Conservation (phyloP, 2,888 invertebrate species). For the Nasonovia ribisnigri region DNA sequence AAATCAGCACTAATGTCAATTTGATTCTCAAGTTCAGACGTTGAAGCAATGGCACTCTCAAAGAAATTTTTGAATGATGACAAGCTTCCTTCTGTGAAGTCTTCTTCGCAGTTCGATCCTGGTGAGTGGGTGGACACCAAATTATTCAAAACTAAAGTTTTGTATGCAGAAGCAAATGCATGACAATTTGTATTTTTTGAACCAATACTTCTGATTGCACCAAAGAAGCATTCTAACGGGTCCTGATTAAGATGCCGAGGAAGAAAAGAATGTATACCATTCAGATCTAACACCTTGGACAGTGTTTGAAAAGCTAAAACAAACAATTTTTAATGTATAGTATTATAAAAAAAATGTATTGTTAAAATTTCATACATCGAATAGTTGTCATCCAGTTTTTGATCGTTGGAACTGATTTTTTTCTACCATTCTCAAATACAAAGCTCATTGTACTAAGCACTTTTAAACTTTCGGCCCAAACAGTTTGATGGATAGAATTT, state of each 20-base stretch:
- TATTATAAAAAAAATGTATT: neutral
- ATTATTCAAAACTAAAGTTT: constrained; percentile 16
- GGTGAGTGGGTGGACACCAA: neutral
- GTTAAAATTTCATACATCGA: neutral
- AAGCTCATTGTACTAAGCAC: neutral
- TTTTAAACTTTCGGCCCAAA: neutral
- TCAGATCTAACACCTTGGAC: neutral
- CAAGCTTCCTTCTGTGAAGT: too few species aligned
- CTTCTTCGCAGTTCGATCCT: neutral
- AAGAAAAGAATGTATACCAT: neutral
- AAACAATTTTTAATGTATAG: neutral
- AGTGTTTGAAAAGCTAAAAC: constrained; percentile 23
- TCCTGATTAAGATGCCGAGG: neutral
- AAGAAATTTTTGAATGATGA: neutral
- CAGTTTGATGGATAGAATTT: neutral
- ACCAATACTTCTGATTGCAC: neutral
- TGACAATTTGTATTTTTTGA: constrained; percentile 11
- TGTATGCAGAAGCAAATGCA: neutral
- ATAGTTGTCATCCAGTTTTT: constrained; percentile 1
- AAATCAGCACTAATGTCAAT: neutral
- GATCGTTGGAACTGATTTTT: neutral
- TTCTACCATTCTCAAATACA: neutral
- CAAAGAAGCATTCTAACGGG: neutral
- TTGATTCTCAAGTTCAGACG: neutral
- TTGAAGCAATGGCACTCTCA: neutral